Conservation (phyloP, 2,113 vertebrate genomes). For the Clinocottus analis region DNA sequence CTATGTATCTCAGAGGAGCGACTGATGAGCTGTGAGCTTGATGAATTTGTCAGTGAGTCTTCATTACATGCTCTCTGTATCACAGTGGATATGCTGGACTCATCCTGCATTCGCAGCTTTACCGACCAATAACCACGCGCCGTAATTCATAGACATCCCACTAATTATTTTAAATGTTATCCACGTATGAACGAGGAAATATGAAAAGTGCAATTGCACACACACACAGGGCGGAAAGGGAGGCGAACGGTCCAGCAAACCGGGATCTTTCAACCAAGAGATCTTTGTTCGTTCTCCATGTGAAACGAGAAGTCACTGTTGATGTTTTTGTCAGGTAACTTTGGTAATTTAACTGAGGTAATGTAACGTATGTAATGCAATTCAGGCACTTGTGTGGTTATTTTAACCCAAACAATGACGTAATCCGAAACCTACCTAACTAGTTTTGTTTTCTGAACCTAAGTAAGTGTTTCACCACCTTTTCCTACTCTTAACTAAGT, state of each 20-base stretch:
- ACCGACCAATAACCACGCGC: not conserved
- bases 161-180: too few relatives aligned
- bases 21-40: not conserved
- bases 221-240: not conserved
- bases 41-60: not conserved
- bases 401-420: too few relatives aligned
- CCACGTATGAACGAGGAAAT: too few relatives aligned
- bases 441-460: too few relatives aligned
- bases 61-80: not conserved
- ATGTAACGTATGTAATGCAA: too few relatives aligned
- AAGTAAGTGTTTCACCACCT: too few relatives aligned
- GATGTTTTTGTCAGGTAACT: not conserved
- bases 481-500: too few relatives aligned
- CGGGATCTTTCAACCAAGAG: not conserved
- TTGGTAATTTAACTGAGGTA: too few relatives aligned
- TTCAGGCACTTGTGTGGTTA: too few relatives aligned
- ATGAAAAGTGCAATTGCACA: not conserved
- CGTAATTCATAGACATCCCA: not conserved
- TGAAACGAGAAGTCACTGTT: not conserved
- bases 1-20: not conserved
- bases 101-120: not conserved
- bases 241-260: not conserved
- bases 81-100: not conserved
- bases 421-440: too few relatives aligned
- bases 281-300: not conserved